Conservation (phyloP, 2,113 vertebrate genomes). For the Anas platyrhynchos region DNA sequence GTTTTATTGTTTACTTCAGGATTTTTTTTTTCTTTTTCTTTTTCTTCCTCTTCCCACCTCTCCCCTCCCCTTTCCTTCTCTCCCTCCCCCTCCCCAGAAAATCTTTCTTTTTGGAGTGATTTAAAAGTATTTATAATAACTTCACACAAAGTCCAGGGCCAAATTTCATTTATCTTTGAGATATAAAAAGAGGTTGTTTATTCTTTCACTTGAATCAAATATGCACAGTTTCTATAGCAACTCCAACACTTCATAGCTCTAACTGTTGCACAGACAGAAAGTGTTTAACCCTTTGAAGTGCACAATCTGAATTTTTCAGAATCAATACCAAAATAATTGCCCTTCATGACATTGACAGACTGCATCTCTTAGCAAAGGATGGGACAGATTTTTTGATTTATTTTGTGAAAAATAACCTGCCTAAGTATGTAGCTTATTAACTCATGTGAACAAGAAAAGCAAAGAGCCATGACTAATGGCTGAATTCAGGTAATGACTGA, state of each 20-base stretch:
- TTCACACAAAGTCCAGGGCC: conserved; percentile 11
- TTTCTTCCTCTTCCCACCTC: too few relatives aligned
- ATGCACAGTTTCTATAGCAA: conserved; percentile 59
- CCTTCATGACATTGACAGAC: background rate
- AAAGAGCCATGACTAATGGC: background rate
- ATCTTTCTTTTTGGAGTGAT: background rate
- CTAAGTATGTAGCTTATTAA: background rate
- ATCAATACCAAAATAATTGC: background rate
- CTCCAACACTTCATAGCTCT: conserved; percentile 26
- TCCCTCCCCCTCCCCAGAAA: too few relatives aligned
- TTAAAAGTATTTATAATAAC: background rate
- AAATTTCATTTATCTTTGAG: conserved; percentile 22
- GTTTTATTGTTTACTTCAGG: too few relatives aligned
- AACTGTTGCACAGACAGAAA: conserved; percentile 11
- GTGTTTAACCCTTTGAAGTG: conserved; percentile 53
- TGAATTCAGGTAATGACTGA: background rate
- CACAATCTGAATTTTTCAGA: background rate
- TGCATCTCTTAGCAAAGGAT: background rate
- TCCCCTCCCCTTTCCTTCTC: too few relatives aligned
- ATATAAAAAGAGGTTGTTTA: conserved; percentile 43
- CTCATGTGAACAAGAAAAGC: background rate
- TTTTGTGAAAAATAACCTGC: background rate
- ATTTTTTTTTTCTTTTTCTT: background rate
- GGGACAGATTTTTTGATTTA: background rate
- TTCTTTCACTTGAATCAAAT: conserved; percentile 32